Base-by-base conservation (phyloP, 2,797 vertebrate genomes). In the Staurois parvus region DNA sequence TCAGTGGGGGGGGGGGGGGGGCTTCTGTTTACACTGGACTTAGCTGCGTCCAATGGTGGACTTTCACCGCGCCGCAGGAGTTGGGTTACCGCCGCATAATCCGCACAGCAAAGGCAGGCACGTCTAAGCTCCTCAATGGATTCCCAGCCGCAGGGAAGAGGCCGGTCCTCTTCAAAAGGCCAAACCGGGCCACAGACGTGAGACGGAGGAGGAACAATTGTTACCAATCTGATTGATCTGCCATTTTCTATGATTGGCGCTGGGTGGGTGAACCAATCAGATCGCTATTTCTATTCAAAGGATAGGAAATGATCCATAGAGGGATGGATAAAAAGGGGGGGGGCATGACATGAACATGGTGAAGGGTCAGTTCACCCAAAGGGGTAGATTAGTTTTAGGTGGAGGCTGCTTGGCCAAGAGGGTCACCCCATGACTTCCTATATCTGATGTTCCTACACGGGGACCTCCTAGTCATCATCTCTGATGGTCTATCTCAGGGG, bases 1-100 rank as follows among this genome's bases (percentile, higher is more conserved):
- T 73, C 85, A 77, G 87, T 85, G 88, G 90, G 89, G 26, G n/a
- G n/a, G n/a, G n/a, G n/a, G n/a, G 37, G 90, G 89, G 83, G 19
- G 52, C 28, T 74, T 7, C 68, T 62, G 70, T 85, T 80, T 85
- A 42, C 59, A 13, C 48, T 52, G 76, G 76, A 34, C 26, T 79
- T 79, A 85, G 4, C 68, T 28, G 24, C 40, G 52, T 73, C 69
- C 30, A 19, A 34, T 29, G 75, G 29, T 21, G 6, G 4, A 3
- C 68, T 72, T 34, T 42, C 11, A 34, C 45, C 21, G 48, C 77
- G 59, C 76, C 9, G 56, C 42, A 72, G 56, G 77, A 52, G 56
- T 48, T 67, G 7, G 28, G 69, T 40, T 29, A 85, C 70, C 84
- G 69, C 4, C 7, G 13, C 13, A 79, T 70, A 56, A 59, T 15